Evolutionary conservation across 2,888 invertebrate species (phyloP), one percentile per base, ranked within the genome.

Genomic region (Brachylomia viminalis): DNA sequence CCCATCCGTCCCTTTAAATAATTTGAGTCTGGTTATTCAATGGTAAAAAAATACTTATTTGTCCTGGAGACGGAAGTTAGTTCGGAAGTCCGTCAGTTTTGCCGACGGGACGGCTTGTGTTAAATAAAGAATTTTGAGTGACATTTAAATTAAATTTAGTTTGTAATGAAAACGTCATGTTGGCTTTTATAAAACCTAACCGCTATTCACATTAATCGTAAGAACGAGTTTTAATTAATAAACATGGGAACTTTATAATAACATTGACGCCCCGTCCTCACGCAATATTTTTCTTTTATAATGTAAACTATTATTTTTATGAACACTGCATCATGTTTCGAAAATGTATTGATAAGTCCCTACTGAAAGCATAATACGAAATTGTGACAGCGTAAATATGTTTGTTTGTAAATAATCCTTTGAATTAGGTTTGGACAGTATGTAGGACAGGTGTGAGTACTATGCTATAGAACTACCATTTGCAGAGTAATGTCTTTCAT

Each of bases 151-250:
- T 27, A 45, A 52, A 64, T 27, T 64, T 54, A 33, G 20, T 45
- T 56, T 58, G 1, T 47, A 47, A 27, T 58, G 11, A 52, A 79
- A 70, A 30, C 20, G 54, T n/a, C 52, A 42, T 62, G 20, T 56
- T 49, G 5, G 11, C 27, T 23, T 45, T 54, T 38, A 52, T 72
- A 1, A 58, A 49, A 58, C 23, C 23, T 47, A 8, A 33, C 30
- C 10, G 1, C 7, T 52, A 20, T 45, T 64, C 49, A 74, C 38
- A 49, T 42, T 27, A 67, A 58, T 27, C 2, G n/a, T 77, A 66
- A 33, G 42, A 77, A 45, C 13, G 23, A 82, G 77, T 81, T 81
- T 81, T 65, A 64, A 72, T 78, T 71, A 67, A n/a, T 70, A 64
- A 78, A 79, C 72, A 64, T 27, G 66, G 10, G 7, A 20, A 42